These are phyloP conservation scores for Thera obeliscata DNA, from an alignment of 2,888 invertebrate genomes.

Conservation along the genomic window DNA sequence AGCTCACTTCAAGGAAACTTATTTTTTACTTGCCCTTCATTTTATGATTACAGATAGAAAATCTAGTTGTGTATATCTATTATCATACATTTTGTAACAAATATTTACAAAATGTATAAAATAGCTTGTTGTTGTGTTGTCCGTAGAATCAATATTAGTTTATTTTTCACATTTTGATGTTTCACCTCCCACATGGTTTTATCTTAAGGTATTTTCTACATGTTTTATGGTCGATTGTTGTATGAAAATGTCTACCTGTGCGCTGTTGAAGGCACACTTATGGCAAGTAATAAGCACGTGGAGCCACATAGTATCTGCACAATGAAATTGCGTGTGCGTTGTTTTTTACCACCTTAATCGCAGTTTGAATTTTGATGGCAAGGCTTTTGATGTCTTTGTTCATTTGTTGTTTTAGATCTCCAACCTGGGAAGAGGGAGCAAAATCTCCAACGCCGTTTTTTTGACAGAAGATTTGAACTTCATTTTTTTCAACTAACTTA, in stretches of 20 bases:
- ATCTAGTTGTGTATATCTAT: too few relatives aligned
- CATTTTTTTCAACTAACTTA: too few relatives aligned
- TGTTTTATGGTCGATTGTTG: slow-evolving; percentile 20
- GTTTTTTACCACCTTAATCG: slow-evolving; percentile 14
- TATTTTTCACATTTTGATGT: neutral
- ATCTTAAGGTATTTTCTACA: neutral
- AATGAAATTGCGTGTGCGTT: slow-evolving; percentile 20
- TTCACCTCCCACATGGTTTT: neutral
- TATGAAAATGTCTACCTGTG: slow-evolving; percentile 13
- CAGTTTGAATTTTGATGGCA: neutral
- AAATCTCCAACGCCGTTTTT: too few relatives aligned
- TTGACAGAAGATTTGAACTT: too few relatives aligned
- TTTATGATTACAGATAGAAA: too few relatives aligned
- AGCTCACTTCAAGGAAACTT: too few relatives aligned
- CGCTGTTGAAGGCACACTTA: slow-evolving; percentile 11
- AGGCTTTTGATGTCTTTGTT: neutral
- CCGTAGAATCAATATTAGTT: neutral
- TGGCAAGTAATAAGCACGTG: slow-evolving; percentile 22
- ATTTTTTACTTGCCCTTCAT: too few relatives aligned
- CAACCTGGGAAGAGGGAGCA: too few relatives aligned
- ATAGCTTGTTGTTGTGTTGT: too few relatives aligned
- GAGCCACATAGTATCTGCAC: slow-evolving; percentile 3
- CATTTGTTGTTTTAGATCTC: neutral
- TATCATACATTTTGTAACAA: too few relatives aligned
- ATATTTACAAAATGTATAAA: too few relatives aligned